Evolutionary conservation across 1,140 invertebrate species (phyloP).

Genomic region (Ostrea edulis): DNA sequence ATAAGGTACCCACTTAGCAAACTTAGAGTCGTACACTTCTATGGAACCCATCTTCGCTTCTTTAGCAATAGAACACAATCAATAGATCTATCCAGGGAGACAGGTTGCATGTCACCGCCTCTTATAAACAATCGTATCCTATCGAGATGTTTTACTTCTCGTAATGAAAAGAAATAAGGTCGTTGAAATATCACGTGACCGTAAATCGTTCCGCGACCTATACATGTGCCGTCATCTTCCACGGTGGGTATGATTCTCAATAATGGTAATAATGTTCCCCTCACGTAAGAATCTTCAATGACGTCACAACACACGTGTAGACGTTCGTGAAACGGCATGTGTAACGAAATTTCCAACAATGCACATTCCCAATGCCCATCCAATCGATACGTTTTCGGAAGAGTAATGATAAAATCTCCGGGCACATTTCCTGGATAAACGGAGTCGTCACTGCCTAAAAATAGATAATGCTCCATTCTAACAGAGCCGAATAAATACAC

Average conservation of each 20-base stretch:
- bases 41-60: slow-evolving; percentile 47
- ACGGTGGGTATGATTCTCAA: slow-evolving; percentile 22
- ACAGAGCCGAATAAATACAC: neutral
- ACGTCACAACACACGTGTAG: slow-evolving; percentile 45
- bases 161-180: slow-evolving; percentile 42
- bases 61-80: slow-evolving; percentile 30
- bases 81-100: slow-evolving; percentile 25
- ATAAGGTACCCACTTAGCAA: slow-evolving; percentile 45
- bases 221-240: too few relatives aligned
- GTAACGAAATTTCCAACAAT: slow-evolving; percentile 39
- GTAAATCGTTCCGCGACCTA: too few relatives aligned
- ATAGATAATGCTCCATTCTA: slow-evolving; percentile 48
- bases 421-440: slow-evolving; percentile 33
- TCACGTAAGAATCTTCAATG: slow-evolving; percentile 45
- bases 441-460: slow-evolving; percentile 39
- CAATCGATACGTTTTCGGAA: slow-evolving; percentile 41
- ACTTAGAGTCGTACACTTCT: slow-evolving; percentile 47
- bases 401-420: slow-evolving; percentile 43
- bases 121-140: slow-evolving; percentile 48
- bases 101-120: slow-evolving; percentile 38
- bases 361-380: slow-evolving; percentile 51
- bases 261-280: neutral
- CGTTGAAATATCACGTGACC: slow-evolving; percentile 18
- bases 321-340: neutral
- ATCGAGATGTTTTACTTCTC: slow-evolving; percentile 31